Base-by-base conservation (phyloP, 2,888 invertebrate species). In the Melanostoma scalare region DNA sequence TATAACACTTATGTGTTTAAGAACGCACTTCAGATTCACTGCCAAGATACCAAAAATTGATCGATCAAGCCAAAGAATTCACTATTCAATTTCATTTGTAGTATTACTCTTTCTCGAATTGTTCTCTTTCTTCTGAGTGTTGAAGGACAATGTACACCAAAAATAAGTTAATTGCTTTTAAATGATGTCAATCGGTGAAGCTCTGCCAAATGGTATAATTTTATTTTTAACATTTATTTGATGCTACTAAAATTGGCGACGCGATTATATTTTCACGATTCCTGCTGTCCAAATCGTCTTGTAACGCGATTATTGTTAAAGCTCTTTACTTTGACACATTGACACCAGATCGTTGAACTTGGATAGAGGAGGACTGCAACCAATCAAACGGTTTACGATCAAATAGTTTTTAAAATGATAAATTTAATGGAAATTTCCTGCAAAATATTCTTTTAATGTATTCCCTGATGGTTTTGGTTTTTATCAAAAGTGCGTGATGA, bases 1-100 rank as follows among this genome's bases (percentile, higher is more conserved):
- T 31, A 48, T 35, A 38, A 10, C 42, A 50, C n/a, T 31, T 42
- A 35, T 46, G 40, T 33, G 20, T 76, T 68, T 75, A 46, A 72
- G 61, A 72, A 68, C 72, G 67, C 78, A 78, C 73, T 82, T 65
- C 46, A 58, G 69, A 58, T 73, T 78, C 82, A 82, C 58, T 82
- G 82, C 82, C 82, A 82, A 82, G 73, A 77, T 20, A 52, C 4
- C 36, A 31, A 68, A 8, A 38, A 42, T 6, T 20, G 20, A 20
- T 20, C 33, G 30, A 31, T 44, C 61, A 56, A 52, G 60, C 55
- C 67, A 68, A 68, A 44, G 63, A 68, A 73, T 78, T 73, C 73
- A 33, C 38, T 61, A 35, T 4, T 30, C 56, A 63, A 56, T 42
- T 42, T 55, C 38, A 46, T 48, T 72, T 72, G 48, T 63, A 48